These are phyloP conservation scores for Neolamprologus devosi DNA, from an alignment of 2,113 vertebrate species.

Conservation along the genomic window DNA sequence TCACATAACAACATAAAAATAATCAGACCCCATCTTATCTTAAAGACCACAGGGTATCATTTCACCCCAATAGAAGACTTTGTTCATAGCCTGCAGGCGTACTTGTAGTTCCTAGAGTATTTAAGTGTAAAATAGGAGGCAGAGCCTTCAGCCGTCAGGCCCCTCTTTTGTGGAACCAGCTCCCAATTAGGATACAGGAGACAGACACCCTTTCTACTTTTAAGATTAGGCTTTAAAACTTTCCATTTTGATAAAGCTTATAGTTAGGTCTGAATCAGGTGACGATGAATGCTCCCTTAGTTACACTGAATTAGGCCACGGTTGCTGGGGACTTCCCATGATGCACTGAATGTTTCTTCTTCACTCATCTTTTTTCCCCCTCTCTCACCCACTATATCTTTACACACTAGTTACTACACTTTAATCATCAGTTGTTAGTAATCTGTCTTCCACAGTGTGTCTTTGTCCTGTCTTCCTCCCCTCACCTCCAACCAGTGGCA, in stretches of 20 bases:
- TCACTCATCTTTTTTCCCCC: neutral
- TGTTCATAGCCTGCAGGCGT: neutral
- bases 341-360: neutral
- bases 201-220: neutral
- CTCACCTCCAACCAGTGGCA: neutral
- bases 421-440: neutral
- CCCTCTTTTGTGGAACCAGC: neutral
- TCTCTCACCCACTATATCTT: neutral
- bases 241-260: neutral
- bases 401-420: neutral
- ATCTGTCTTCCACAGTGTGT: neutral
- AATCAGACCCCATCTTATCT: neutral
- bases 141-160: neutral
- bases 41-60: neutral
- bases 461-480: neutral
- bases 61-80: neutral
- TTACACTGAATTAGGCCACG: neutral
- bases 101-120: neutral
- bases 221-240: neutral
- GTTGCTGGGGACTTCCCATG: neutral
- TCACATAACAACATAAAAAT: neutral
- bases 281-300: neutral
- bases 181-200: neutral
- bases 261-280: neutral
- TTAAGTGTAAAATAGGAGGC: neutral